A percentile compares a stretch with the other conserved stretches of the same genome.
phyloP scores from a whole-genome alignment of 2,113 vertebrate genomes.

The Ovis canadensis region DNA sequence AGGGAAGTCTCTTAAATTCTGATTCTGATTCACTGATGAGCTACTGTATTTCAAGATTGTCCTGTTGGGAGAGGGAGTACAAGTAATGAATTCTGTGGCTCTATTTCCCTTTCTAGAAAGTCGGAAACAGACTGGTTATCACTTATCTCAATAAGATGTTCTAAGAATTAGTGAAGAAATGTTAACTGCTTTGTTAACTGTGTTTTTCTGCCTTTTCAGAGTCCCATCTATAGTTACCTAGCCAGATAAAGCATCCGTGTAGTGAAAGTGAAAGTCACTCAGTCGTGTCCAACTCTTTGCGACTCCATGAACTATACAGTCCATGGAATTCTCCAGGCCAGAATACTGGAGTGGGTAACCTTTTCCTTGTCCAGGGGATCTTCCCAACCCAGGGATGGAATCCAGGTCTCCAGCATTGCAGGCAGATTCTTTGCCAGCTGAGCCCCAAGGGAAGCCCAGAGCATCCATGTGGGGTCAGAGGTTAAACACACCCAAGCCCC shows the following conservation, averaged over 20 bases:
- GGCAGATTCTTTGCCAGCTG: neutral
- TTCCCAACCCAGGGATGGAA: neutral
- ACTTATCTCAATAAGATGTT: neutral
- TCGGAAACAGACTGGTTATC: neutral
- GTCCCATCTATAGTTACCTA: neutral
- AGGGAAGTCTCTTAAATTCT: neutral
- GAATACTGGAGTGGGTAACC: neutral
- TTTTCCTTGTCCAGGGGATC: neutral
- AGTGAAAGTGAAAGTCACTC: neutral
- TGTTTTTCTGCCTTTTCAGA: conserved; percentile 5
- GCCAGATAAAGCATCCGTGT: neutral
- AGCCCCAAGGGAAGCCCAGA: neutral
- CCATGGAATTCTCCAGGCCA: neutral
- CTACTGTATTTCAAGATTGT: neutral
- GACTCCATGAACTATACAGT: neutral
- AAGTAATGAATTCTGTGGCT: neutral
- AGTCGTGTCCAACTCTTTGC: neutral
- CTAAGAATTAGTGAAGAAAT: neutral
- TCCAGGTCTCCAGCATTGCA: neutral
- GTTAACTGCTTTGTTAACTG: neutral
- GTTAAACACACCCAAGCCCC: neutral
- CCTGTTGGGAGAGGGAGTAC: neutral
- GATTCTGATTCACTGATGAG: neutral
- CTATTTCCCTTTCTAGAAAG: neutral
- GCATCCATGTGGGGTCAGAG: neutral